Percentiles rank a stretch among this genome's conserved stretches.
Evolutionary conservation across 1,140 invertebrate species (phyloP).

Genomic region (Drosophila pandora): DNA sequence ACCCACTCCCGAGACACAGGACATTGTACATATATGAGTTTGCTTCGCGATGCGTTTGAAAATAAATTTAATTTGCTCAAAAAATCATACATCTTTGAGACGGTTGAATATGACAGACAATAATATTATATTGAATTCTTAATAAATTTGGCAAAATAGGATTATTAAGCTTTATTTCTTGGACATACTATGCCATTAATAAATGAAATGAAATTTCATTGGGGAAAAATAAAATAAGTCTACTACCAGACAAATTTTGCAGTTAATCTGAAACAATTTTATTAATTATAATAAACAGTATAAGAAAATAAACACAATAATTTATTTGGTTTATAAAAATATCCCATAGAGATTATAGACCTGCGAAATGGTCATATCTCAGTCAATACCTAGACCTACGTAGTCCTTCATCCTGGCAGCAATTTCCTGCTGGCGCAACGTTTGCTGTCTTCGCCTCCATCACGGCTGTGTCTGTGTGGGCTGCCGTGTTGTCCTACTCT

Average conservation of each 20-base stretch:
- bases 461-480: conserved; percentile 12
- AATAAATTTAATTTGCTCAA: conserved; percentile 32
- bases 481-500: conserved; percentile 48
- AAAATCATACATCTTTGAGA: conserved; percentile 2
- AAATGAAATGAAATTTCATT: too few relatives aligned
- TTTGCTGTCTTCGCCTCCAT: conserved; percentile 45
- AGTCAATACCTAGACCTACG: neutral
- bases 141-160: neutral
- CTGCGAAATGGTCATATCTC: neutral
- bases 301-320: too few relatives aligned
- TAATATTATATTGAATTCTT: neutral
- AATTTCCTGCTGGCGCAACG: conserved; percentile 63
- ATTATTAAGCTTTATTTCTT: neutral
- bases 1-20: neutral
- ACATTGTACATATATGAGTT: neutral
- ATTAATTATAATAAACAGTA: too few relatives aligned
- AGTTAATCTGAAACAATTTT: too few relatives aligned
- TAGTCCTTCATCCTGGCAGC: conserved; percentile 44
- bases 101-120: neutral
- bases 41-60: neutral
- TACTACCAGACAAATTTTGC: too few relatives aligned
- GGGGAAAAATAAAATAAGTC: too few relatives aligned
- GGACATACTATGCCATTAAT: too few relatives aligned
- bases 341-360: neutral
- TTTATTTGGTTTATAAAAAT: too few relatives aligned